Evolutionary conservation across 2,888 invertebrate genomes (phyloP), one percentile per base, ranked within the genome.

Genomic region (Drosophila helvetica): DNA sequence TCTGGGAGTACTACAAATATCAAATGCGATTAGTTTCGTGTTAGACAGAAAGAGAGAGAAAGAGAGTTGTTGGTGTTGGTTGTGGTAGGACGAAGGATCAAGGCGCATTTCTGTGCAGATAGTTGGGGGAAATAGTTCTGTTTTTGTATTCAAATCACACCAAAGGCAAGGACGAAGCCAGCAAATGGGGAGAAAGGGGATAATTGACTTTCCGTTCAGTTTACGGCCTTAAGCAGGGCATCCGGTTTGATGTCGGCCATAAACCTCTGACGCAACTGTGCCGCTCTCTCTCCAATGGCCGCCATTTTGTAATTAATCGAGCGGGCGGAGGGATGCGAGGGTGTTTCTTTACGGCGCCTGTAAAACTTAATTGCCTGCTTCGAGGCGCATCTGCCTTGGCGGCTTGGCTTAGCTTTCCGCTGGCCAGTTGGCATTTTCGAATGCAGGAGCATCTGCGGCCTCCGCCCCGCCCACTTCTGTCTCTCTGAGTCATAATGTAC

Each of bases 291-390:
- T 7, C 25, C 27, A 50, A 61, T 53, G 46, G 19, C 30, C 48
- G 56, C 54, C 58, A 62, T 75, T 73, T 67, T 57, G 75, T 70
- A 79, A 81, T 77, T 85, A 85, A 85, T 83, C 78, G 83, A 74
- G 85, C 62, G 27, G 27, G 27, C 7, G 27, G 27, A 27, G 27
- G 46, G 54, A 62, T 53, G 66, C 3, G 27, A 60, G 46, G 48
- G 19, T 33, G 48, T 54, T 30, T 33, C 53, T 52, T 78, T 53
- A 62, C 71, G 79, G 65, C 57, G 77, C 82, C 88, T 86, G 88
- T 84, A 85, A 84, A 84, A 70, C 66, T 77, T 84, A 85, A 84
- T 84, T 84, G 83, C 69, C 86, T 69, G 70, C 77, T 81, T 75
- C 72, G 71, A 79, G 82, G 77, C 84, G 81, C 87, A 86, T 78